Evolutionary conservation across 2,797 vertebrate species (phyloP).

Genomic region (Lagorchestes hirsutus): DNA sequence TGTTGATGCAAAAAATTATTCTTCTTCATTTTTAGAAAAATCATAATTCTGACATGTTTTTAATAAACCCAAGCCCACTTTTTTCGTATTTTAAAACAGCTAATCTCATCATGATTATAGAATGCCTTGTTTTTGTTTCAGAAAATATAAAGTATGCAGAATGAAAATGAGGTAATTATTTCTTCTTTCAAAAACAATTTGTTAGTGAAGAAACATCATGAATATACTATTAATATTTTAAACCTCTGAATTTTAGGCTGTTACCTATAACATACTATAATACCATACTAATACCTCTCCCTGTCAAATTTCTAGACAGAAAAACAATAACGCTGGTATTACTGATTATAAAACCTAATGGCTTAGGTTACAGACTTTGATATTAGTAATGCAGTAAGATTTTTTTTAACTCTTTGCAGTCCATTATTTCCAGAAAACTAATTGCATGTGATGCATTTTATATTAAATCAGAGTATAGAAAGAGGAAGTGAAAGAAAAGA

Average conservation of each 20-base stretch:
- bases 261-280: slow-evolving; percentile 45
- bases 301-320: slow-evolving; percentile 33
- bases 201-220: slow-evolving; percentile 15
- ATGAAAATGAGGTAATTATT: slow-evolving; percentile 22
- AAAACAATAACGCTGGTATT: slow-evolving; percentile 58
- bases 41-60: slow-evolving; percentile 3
- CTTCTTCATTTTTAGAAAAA: slow-evolving; percentile 35
- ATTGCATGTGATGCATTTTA: slow-evolving; percentile 64
- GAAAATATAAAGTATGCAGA: slow-evolving; percentile 22
- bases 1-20: slow-evolving; percentile 38
- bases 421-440: slow-evolving; percentile 68
- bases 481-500: slow-evolving; percentile 67
- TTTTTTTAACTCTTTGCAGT: slow-evolving; percentile 41
- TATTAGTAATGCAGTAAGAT: slow-evolving; percentile 63
- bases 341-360: slow-evolving; percentile 45
- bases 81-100: slow-evolving; percentile 26
- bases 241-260: slow-evolving; percentile 34
- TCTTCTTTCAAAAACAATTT: slow-evolving; percentile 54
- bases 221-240: slow-evolving; percentile 48
- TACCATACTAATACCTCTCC: slow-evolving; percentile 17
- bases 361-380: slow-evolving; percentile 56
- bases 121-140: slow-evolving; percentile 50
- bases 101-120: slow-evolving; percentile 16
- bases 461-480: slow-evolving; percentile 64
- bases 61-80: slow-evolving; percentile 29